Base-by-base conservation (phyloP, 1,140 invertebrate species). In the Ceratina australensis region DNA sequence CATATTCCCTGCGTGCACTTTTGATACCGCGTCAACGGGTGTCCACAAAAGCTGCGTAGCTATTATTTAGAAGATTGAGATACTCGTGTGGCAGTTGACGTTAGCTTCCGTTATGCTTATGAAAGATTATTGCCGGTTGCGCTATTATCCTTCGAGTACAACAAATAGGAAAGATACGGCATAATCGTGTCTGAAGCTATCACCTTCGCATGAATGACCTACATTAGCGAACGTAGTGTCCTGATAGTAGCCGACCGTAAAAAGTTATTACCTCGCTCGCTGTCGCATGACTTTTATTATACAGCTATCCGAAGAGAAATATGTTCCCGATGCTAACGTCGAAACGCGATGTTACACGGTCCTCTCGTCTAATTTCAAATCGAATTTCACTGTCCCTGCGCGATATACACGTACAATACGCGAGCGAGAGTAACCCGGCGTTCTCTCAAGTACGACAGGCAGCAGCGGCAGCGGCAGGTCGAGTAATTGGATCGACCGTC, bases 401-500 rank as follows among this genome's bases (percentile, higher is more conserved):
- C 4, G 13, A 76, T 60, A 24, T 22, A 26, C 67, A 33, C n/a
- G 24, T 22, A 28, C 4, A 18, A 15, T 18, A 42, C 22, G 26
- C 20, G 54, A 52, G n/a, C 24, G 13, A 26, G 60, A 78, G 68
- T 63, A 56, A 72, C 75, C 63, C 28, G 26, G 24, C 18, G 52
- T 71, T 54, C 50, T 59, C 60, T 78, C 69, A 33, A 72, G 66
- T 20, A 54, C 50, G 60, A 78, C 69, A 64, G 76, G 61, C 33
- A 8, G 33, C 33, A 42, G 33, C 33, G 7, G 33, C 69, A 78
- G 33, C 33, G 7, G 33, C 69, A 78, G 76, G 60, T 65, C 69
- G 76, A 78, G 69, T 78, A 78, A 78, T 78, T 78, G 76, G 68
- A 78, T 78, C 76, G 68, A 78, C 57, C 75, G 22, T 28, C 20